A percentile compares a stretch with the other conserved stretches of the same genome.
Conservation (phyloP, 53 echinoderm and acorn worm genomes). For the Zoroaster sp. region DNA sequence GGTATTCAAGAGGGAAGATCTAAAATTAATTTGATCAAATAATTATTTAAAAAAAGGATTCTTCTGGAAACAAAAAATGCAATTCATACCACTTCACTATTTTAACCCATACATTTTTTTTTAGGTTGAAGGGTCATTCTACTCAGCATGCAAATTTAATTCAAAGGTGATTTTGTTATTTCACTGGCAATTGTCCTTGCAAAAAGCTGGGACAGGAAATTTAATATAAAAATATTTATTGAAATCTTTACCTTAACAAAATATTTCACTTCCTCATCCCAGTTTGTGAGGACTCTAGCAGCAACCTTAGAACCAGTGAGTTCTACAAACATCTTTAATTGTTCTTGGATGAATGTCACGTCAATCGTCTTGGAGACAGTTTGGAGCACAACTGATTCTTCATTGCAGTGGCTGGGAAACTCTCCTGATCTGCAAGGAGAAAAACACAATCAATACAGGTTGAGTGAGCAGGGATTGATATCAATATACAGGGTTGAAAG, state of each 20-base stretch:
- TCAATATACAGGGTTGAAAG: background rate
- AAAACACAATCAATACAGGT: too few species aligned
- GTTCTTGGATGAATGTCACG: constrained; percentile 69
- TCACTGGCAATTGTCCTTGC: too few species aligned
- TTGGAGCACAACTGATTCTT: constrained; percentile 83
- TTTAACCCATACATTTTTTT: too few species aligned
- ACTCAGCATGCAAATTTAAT: background rate
- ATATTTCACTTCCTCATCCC: constrained; percentile 71
- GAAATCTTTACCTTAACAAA: constrained; percentile 78
- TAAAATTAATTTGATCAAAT: too few species aligned
- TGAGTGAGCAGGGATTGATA: too few species aligned
- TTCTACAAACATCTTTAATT: constrained; percentile 67
- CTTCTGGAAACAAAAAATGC: background rate
- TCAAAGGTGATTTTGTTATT: too few species aligned
- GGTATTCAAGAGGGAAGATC: constrained; percentile 95
- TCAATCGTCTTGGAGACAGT: constrained; percentile 87
- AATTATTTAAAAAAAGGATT: too few species aligned
- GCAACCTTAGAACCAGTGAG: constrained; percentile 88
- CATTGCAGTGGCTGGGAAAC: constrained; percentile 81
- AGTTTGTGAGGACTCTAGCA: constrained; percentile 66
- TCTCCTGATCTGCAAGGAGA: constrained; percentile 59
- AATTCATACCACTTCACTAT: background rate
- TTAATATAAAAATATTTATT: background rate
- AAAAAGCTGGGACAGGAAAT: background rate
- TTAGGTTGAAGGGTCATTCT: background rate